Evolutionary conservation across 2,888 invertebrate genomes (phyloP).

Genomic region (Eupeodes latifasciatus): DNA sequence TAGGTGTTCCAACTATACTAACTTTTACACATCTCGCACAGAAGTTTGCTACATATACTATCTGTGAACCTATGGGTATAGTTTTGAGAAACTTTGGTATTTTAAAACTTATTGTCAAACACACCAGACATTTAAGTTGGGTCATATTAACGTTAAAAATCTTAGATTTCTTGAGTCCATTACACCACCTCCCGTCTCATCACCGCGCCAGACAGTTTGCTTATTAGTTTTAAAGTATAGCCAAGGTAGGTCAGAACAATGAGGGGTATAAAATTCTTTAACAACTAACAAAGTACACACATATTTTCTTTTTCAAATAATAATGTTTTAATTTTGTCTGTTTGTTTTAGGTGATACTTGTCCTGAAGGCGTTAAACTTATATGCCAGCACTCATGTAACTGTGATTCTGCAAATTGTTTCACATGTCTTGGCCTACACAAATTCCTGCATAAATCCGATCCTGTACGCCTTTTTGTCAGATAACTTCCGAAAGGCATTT

Average conservation of each 20-base stretch:
- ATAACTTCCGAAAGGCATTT: conserved; percentile 96
- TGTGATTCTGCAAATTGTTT: conserved; percentile 90
- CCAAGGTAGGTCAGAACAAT: background rate
- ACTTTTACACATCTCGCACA: conserved; percentile 18
- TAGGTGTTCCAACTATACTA: background rate
- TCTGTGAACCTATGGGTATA: background rate
- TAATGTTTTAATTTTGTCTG: conserved; percentile 38
- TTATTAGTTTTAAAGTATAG: background rate
- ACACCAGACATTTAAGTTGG: conserved; percentile 10
- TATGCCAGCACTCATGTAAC: conserved; percentile 89
- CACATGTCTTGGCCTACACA: conserved; percentile 94
- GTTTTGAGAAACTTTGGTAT: conserved; percentile 7
- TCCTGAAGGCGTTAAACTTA: conserved; percentile 89
- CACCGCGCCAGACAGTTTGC: background rate
- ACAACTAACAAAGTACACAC: background rate
- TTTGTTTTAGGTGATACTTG: conserved; percentile 89
- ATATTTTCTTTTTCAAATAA: background rate
- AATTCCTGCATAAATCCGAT: conserved; percentile 98
- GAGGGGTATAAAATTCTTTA: no score
- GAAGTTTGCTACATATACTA: conserved; percentile 20
- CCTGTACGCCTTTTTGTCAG: conserved; percentile 96
- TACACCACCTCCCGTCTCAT: background rate
- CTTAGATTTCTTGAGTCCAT: conserved; percentile 20
- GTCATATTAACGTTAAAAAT: conserved; percentile 6
- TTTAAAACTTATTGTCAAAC: conserved; percentile 42